Evolutionary conservation across 2,113 vertebrate species (phyloP).

Genomic region (Syngnathoides biaculeatus): DNA sequence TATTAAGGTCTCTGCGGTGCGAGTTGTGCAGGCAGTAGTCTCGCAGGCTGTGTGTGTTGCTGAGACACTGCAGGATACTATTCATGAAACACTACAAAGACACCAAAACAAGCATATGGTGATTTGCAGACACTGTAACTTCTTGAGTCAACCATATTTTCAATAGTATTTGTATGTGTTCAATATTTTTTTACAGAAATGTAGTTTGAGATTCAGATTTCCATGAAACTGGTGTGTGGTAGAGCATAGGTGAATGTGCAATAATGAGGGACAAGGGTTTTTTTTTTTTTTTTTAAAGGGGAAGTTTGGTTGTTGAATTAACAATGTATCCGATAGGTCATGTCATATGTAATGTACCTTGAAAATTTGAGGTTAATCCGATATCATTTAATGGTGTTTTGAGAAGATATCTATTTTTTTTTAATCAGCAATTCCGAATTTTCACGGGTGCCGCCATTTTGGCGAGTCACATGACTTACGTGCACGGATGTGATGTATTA

Average conservation of each 20-base stretch:
- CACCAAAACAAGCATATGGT: slow-evolving; percentile 8
- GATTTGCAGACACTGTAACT: neutral
- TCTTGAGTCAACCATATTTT: too few relatives aligned
- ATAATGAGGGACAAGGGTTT: neutral
- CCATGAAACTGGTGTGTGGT: neutral
- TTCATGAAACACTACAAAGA: slow-evolving; percentile 95
- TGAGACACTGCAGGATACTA: slow-evolving; percentile 98
- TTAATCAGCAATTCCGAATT: too few relatives aligned
- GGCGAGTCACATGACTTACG: too few relatives aligned
- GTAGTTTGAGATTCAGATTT: neutral
- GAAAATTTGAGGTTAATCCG: too few relatives aligned
- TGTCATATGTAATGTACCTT: too few relatives aligned
- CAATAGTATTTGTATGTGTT: neutral
- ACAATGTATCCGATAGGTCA: too few relatives aligned
- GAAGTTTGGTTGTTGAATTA: too few relatives aligned
- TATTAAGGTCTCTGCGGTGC: slow-evolving; percentile 90
- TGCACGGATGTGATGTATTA: too few relatives aligned
- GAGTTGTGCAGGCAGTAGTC: slow-evolving; percentile 96
- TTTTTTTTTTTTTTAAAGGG: too few relatives aligned
- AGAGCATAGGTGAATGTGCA: neutral
- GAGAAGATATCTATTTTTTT: too few relatives aligned
- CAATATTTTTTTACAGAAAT: neutral
- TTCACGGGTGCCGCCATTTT: too few relatives aligned
- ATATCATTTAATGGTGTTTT: too few relatives aligned
- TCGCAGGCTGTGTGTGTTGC: slow-evolving; percentile 90